Base-by-base conservation (phyloP, 92 coral and sea anemone species). In the Phenganax subtilis region DNA sequence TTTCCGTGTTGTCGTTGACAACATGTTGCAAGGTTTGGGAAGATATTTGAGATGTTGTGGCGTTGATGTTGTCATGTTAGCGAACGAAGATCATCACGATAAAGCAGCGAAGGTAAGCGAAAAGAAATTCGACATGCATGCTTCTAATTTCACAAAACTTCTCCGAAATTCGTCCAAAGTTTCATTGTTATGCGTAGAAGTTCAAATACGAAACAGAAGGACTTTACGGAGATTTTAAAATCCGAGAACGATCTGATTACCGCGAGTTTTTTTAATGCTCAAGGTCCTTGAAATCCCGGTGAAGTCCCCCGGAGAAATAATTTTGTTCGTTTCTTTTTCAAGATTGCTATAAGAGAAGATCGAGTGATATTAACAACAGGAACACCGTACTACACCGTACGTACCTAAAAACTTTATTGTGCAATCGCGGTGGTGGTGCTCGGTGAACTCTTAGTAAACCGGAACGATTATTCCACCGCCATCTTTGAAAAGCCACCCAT, bases 1-100 rank as follows among this genome's bases (percentile, higher is more conserved):
- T 29, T 89, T 96, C 17, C 90, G 91, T 51, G 84, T 96, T 78
- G 97, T 96, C 20, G 99, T 91, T 51, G 99, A 96, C 80, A 96
- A 93, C 60, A 96, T 96, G 99, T 81, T 96, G 51, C 99, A 96
- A 84, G 99, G 97, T 9, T 91, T 96, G 87, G 99, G 99, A n/a
- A 90, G 93, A 59, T 93, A 96, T 57, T 86, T 96, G 16, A 87
- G 99, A 84, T 96, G 99, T 60, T 96, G 99, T 87, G 97, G 99
- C 54, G 97, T 90, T 11, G 97, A 96, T 75, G 99, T 96, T 53
- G 73, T 86, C 44, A 92, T 96, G 75, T 84, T 91, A 76, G 93
- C 88, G 16, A 90, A 87, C 87, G 87, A 85, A 52, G 84, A 87
- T 52, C 88, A 90, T 15, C 96, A 92, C 76, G 89, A 84, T 31